phyloP scores from a whole-genome alignment of 2,113 vertebrate genomes.

The Esox niger region DNA sequence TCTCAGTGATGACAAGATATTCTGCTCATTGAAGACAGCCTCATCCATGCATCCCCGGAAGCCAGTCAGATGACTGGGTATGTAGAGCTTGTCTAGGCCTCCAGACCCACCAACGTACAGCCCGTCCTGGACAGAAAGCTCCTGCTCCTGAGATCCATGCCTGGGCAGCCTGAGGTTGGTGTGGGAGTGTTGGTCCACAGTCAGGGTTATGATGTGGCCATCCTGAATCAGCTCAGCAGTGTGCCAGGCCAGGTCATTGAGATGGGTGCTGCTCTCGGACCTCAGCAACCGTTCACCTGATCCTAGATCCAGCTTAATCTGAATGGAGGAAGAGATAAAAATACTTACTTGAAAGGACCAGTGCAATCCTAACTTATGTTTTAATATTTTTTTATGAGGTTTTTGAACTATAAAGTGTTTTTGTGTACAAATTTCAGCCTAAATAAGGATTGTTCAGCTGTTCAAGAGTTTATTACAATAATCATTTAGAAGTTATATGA shows the following conservation, averaged over 20 bases:
- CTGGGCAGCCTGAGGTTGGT: constrained; percentile 62
- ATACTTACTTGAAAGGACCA: neutral
- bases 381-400: neutral
- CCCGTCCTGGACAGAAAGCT: constrained; percentile 74
- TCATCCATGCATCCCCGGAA: constrained; percentile 87
- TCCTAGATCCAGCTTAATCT: constrained; percentile 83
- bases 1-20: constrained; percentile 81
- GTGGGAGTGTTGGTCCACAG: constrained; percentile 77
- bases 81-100: constrained; percentile 74
- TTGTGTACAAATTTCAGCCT: too few relatives aligned
- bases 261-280: constrained; percentile 71
- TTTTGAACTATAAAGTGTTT: too few relatives aligned
- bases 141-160: constrained; percentile 22
- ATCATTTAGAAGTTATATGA: too few relatives aligned
- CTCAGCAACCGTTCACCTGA: constrained; percentile 68
- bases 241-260: constrained; percentile 88
- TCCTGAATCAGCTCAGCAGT: constrained; percentile 72
- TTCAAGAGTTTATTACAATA: too few relatives aligned
- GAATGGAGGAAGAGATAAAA: constrained; percentile 38
- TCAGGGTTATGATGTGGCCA: constrained; percentile 66
- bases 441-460: too few relatives aligned
- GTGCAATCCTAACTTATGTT: neutral
- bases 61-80: constrained; percentile 50
- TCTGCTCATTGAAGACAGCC: constrained; percentile 78
- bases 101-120: constrained; percentile 78